Base-by-base conservation (phyloP, 2,888 invertebrate species). In the Melieria omissa region DNA sequence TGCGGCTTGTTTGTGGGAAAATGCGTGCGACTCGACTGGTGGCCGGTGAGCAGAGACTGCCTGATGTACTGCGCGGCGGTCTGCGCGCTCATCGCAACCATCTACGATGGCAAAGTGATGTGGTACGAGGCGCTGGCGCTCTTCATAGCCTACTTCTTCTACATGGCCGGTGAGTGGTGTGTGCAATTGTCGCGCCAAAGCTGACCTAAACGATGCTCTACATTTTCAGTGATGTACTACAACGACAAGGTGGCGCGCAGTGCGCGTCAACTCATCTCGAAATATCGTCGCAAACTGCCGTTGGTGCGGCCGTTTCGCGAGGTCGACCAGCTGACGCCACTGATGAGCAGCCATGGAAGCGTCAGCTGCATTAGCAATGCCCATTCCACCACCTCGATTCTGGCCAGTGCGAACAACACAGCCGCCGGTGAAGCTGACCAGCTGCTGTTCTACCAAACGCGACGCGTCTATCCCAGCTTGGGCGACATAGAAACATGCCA, bases 61-160 rank as follows among this genome's bases (percentile, higher is more conserved):
- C 87, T 93, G n/a, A 93, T 93, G 45, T 95, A 95, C 83, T 92
- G 93, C 46, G 90, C 93, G 65, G 93, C 94, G 10, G 93, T 95
- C 29, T 90, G 93, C 65, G 92, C 93, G 76, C 89, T 95, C 73
- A 92, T 95, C 79, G 91, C 92, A 83, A 93, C 94, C 76, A 92
- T 95, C 87, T 92, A 93, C 80, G 95, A 95, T 83, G 94, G 93
- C 81, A 89, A 91, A 71, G 93, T 95, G 63, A 92, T 93, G 85
- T 95, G 95, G 95, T 95, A 92, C 83, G 95, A 95, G 86, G 94
- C 94, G 4, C 88, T 93, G 65, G 89, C 92, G 46, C 89, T 95
- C 76, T 92, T 95, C 44, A 88, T 93, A 47, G 89, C 93, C 46
- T 95, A 95, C 85, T 92, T 91, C 74, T 90, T 93, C 64, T 95